A percentile compares a stretch with the other conserved stretches of the same genome.
These are phyloP conservation scores for Digitonthophagus gazella DNA, from an alignment of 2,888 invertebrate species.

Conservation along the genomic window DNA sequence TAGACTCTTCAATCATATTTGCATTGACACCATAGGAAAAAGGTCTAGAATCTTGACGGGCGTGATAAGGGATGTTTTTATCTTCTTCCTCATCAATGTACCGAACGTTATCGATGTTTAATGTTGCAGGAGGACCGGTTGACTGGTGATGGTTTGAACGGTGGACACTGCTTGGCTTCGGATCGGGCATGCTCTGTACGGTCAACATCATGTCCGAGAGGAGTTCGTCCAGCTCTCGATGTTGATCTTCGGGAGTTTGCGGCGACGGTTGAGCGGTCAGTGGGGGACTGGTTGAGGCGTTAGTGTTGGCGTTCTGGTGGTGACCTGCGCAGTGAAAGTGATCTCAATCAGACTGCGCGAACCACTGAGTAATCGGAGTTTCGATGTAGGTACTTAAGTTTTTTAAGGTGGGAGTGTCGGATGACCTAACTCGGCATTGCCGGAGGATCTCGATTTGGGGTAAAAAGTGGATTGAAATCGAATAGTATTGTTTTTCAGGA, in stretches of 20 bases:
- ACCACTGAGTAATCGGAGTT: conserved; percentile 8
- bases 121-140: conserved; percentile 32
- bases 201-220: conserved; percentile 85
- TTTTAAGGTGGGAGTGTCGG: neutral
- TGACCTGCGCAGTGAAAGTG: conserved; percentile 42
- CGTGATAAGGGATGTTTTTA: conserved; percentile 84
- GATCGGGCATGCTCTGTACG: conserved; percentile 76
- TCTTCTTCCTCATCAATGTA: conserved; percentile 52
- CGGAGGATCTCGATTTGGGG: neutral
- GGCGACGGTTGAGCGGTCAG: conserved; percentile 51
- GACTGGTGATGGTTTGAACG: conserved; percentile 30
- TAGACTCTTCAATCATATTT: conserved; percentile 47
- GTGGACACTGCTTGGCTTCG: conserved; percentile 39
- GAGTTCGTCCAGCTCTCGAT: conserved; percentile 78
- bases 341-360: conserved; percentile 8
- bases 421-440: neutral
- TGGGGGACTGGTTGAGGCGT: conserved; percentile 51
- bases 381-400: conserved; percentile 6
- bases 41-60: conserved; percentile 82
- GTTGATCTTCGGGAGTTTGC: conserved; percentile 55
- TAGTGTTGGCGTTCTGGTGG: conserved; percentile 52
- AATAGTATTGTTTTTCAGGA: neutral
- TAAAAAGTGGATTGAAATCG: neutral
- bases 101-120: conserved; percentile 46
- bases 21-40: conserved; percentile 77